phyloP scores from a whole-genome alignment of 2,797 vertebrate species.

The Takifugu ocellatus region DNA sequence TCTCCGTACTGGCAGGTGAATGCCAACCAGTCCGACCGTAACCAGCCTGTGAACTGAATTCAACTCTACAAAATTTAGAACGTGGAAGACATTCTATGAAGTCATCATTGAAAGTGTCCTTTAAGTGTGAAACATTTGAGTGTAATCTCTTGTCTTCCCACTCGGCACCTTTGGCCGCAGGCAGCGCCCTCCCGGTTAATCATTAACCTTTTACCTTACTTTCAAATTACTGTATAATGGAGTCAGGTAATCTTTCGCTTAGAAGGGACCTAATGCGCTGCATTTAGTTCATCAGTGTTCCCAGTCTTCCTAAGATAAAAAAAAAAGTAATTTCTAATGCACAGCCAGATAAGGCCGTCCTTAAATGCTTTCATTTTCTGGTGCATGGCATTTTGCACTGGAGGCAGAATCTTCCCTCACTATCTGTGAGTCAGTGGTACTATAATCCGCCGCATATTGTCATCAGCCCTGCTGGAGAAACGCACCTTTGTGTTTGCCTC shows the following conservation, averaged over 20 bases:
- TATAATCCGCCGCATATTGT: constrained; percentile 28
- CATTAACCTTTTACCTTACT: constrained; percentile 74
- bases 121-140: constrained; percentile 43
- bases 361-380: constrained; percentile 55
- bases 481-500: constrained; percentile 4
- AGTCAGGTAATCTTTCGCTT: constrained; percentile 65
- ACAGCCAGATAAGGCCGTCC: constrained; percentile 52
- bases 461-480: constrained; percentile 11
- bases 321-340: constrained; percentile 63
- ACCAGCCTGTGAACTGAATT: not conserved
- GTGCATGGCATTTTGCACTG: constrained; percentile 56
- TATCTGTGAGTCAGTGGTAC: constrained; percentile 32
- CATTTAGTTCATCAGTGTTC: constrained; percentile 67
- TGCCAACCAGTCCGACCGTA: too few relatives aligned
- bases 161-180: constrained; percentile 54
- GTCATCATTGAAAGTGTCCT: constrained; percentile 35
- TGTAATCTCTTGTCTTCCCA: constrained; percentile 49
- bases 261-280: constrained; percentile 59
- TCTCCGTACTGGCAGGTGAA: too few relatives aligned
- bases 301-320: constrained; percentile 55
- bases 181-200: constrained; percentile 61
- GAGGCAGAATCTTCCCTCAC: constrained; percentile 39
- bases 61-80: not conserved
- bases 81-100: constrained; percentile 25
- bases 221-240: constrained; percentile 73